Evolutionary conservation across 2,888 invertebrate genomes (phyloP).

Genomic region (Axea sp.): DNA sequence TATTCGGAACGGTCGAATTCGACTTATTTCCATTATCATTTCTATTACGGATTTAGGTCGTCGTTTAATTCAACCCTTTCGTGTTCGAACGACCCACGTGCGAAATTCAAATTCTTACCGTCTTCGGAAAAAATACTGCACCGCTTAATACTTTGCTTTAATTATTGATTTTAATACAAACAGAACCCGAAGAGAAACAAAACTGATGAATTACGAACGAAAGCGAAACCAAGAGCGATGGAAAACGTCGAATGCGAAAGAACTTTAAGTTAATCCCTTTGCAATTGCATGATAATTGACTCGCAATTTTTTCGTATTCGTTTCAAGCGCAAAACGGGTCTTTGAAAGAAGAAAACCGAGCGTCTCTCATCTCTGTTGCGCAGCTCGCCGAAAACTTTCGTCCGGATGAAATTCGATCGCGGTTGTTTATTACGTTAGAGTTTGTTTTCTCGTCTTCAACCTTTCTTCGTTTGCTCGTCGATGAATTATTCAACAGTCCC

Average conservation of each 20-base stretch:
- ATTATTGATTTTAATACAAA: not conserved
- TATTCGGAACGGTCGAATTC: constrained; percentile 15
- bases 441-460: constrained; percentile 5
- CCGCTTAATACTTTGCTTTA: not conserved
- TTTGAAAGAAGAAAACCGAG: not conserved
- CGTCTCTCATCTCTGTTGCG: not conserved
- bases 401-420: constrained; percentile 36
- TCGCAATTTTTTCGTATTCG: constrained; percentile 5
- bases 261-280: constrained; percentile 33
- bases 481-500: constrained; percentile 42
- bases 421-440: constrained; percentile 6
- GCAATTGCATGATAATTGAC: constrained; percentile 39
- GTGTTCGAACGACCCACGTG: constrained; percentile 45
- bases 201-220: too few relatives aligned
- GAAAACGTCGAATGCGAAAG: too few relatives aligned
- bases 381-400: constrained; percentile 19
- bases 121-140: not conserved
- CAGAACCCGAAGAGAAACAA: not conserved
- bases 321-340: not conserved
- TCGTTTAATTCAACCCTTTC: constrained; percentile 55
- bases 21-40: constrained; percentile 38
- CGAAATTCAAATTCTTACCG: constrained; percentile 33
- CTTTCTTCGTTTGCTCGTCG: constrained; percentile 14
- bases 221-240: too few relatives aligned
- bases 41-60: constrained; percentile 56